Evolutionary conservation across 2,888 invertebrate genomes (phyloP), one percentile per base, ranked within the genome.

Genomic region (Chydorus sphaericus): DNA sequence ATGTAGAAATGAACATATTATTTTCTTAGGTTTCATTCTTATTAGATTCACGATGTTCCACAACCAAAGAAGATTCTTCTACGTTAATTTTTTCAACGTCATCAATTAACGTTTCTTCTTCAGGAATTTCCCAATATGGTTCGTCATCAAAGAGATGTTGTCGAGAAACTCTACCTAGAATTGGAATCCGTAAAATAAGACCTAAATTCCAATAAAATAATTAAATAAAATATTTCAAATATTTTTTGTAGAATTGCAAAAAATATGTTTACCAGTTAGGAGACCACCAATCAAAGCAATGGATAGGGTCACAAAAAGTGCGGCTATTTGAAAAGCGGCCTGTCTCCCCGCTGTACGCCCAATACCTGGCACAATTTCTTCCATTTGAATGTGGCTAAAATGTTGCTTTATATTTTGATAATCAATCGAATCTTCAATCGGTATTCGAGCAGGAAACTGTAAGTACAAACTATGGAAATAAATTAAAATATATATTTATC

Each of bases 191-290:
- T 58, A 71, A 59, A 37, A 71, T 37, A 20, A 62, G 31, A 8
- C 64, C 63, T 65, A 51, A 11, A 48, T 38, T 50, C 23, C 31
- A 55, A 37, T 16, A 29, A 30, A 36, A n/a, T n/a, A n/a, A 54
- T n/a, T n/a, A n/a, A n/a, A n/a, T n/a, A n/a, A n/a, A n/a, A n/a
- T n/a, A n/a, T n/a, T n/a, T n/a, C n/a, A n/a, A n/a, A n/a, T n/a
- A n/a, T n/a, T n/a, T n/a, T n/a, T n/a, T n/a, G n/a, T n/a, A n/a
- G n/a, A n/a, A n/a, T n/a, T n/a, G n/a, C n/a, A n/a, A n/a, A n/a
- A n/a, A n/a, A n/a, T n/a, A n/a, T n/a, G n/a, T n/a, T 59, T 70
- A 88, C 90, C 90, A 69, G 90, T 85, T 56, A 86, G 62, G 51
- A 81, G 67, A 59, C 92, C 92, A 29, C 81, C 77, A 26, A 78